Evolutionary conservation across 2,113 vertebrate genomes (phyloP).

Genomic region (Indicator maculatus): DNA sequence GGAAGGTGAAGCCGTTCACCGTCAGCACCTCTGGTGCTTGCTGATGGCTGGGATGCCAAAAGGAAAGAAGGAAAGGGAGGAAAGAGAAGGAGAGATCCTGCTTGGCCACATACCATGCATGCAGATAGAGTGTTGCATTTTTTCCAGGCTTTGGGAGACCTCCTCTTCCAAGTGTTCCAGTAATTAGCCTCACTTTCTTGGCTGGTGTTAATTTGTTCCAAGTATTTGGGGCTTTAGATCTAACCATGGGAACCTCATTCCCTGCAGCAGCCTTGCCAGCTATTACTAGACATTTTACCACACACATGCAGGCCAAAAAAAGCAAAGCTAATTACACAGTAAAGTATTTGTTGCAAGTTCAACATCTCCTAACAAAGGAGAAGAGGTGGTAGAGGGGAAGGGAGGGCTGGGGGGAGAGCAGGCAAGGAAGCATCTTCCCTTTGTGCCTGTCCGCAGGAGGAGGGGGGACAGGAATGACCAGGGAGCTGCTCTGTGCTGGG

Average conservation of each 20-base stretch:
- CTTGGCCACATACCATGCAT: neutral
- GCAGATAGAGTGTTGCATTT: conserved; percentile 29
- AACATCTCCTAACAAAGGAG: neutral
- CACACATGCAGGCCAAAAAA: conserved; percentile 70
- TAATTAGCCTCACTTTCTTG: conserved; percentile 70
- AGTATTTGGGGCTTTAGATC: conserved; percentile 74
- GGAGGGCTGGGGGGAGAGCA: neutral
- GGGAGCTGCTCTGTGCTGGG: neutral
- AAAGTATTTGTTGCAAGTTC: conserved; percentile 25
- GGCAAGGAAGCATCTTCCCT: neutral
- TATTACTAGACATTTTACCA: conserved; percentile 76
- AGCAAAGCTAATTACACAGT: conserved; percentile 42
- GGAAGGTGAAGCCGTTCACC: neutral
- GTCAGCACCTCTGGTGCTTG: neutral
- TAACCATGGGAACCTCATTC: conserved; percentile 72
- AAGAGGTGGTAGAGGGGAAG: neutral
- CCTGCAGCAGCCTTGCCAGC: conserved; percentile 65
- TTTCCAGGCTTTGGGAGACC: conserved; percentile 43
- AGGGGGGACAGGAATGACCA: neutral
- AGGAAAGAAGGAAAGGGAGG: neutral
- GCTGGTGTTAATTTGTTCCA: conserved; percentile 73
- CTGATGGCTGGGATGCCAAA: neutral
- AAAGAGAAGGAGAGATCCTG: neutral
- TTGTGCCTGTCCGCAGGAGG: neutral
- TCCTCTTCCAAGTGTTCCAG: conserved; percentile 48